phyloP scores from a whole-genome alignment of 23 tunicate species.

The Styela plicata region DNA sequence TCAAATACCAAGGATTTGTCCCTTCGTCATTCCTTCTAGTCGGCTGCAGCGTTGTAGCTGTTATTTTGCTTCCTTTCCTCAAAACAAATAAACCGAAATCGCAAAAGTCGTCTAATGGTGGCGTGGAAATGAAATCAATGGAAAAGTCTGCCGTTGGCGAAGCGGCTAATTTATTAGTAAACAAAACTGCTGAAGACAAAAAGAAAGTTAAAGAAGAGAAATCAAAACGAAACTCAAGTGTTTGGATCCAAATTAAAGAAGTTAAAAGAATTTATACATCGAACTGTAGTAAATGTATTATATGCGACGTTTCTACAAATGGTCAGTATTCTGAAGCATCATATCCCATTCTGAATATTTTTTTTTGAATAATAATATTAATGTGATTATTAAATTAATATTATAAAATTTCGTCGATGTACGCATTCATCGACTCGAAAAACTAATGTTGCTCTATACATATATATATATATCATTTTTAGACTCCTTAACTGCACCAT shows the following conservation, averaged over 20 bases:
- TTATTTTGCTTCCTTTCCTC: conserved; percentile 5
- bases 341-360: too few species aligned
- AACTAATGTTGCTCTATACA: too few species aligned
- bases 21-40: not conserved
- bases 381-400: too few species aligned
- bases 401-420: too few species aligned
- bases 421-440: too few species aligned
- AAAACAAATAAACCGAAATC: not conserved
- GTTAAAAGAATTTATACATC: conserved; percentile 11
- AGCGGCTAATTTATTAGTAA: too few species aligned
- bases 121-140: not conserved
- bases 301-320: not conserved
- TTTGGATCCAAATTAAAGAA: conserved; percentile 13
- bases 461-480: too few species aligned
- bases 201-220: not conserved
- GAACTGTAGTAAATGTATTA: not conserved
- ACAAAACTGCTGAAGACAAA: not conserved
- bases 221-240: not conserved
- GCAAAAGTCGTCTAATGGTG: not conserved
- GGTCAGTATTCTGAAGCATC: too few species aligned
- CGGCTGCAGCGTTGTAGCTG: not conserved
- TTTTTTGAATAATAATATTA: too few species aligned
- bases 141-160: not conserved
- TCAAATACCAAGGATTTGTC: not conserved
- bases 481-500: too few species aligned